Evolutionary conservation across 2,888 invertebrate genomes (phyloP).

Genomic region (Celastrina argiolus): DNA sequence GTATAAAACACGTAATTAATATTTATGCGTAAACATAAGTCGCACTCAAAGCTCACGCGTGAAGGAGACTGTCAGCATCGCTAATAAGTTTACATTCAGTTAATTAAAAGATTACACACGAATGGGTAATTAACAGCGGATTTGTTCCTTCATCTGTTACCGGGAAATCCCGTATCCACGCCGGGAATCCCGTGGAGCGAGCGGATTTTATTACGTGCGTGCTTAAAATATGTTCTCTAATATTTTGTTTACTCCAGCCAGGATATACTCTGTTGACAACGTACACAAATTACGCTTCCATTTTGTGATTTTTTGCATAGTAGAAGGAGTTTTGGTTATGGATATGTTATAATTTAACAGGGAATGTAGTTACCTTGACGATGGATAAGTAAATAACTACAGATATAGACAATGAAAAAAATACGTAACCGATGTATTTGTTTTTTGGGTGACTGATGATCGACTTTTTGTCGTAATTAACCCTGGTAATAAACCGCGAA

Average conservation of each 20-base stretch:
- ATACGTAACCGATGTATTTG: no score
- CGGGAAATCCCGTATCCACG: slow-evolving; percentile 35
- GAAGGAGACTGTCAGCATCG: slow-evolving; percentile 44
- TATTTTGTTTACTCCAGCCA: slow-evolving; percentile 29
- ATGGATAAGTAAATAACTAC: no score
- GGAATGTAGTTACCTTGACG: not conserved
- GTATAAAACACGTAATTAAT: slow-evolving; percentile 5
- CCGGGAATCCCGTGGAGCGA: slow-evolving; percentile 38
- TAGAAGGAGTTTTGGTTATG: not conserved
- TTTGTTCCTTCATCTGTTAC: slow-evolving; percentile 63
- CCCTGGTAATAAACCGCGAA: no score
- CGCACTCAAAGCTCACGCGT: slow-evolving; percentile 16
- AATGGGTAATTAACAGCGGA: slow-evolving; percentile 66
- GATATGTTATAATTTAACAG: not conserved
- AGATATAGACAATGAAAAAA: no score
- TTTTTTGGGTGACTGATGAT: no score
- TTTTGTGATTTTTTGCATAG: not conserved
- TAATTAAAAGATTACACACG: slow-evolving; percentile 74
- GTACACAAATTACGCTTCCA: slow-evolving; percentile 28
- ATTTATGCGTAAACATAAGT: slow-evolving; percentile 16
- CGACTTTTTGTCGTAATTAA: no score
- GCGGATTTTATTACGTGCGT: slow-evolving; percentile 44
- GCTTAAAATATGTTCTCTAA: slow-evolving; percentile 33
- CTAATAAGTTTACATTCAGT: slow-evolving; percentile 62
- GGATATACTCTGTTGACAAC: slow-evolving; percentile 29